Base-by-base conservation (phyloP, 2,113 vertebrate species). In the Pelusios castaneus region DNA sequence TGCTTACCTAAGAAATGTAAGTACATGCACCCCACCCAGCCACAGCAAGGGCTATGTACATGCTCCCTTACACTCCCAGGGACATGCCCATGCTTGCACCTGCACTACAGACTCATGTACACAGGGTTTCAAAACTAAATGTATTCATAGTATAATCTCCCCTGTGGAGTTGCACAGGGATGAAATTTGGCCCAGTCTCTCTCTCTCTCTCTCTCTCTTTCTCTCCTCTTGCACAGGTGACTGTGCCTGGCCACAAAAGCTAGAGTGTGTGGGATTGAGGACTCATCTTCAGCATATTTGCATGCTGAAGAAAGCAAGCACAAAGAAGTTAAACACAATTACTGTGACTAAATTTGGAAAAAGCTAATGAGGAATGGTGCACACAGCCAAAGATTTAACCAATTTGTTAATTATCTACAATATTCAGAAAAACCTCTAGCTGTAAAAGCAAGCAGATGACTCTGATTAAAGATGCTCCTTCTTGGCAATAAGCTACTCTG, bases 371-470 rank as follows among this genome's bases (percentile, higher is more conserved):
- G 84, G 77, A 85, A 84, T 63, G 82, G 63, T 83, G 45, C 31
- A 47, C 21, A 75, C 43, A 38, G 34, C 49, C 21, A 29, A 80
- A 10, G 41, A 51, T 21, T 58, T 85, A 78, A 76, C 56, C 82
- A 91, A 90, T 79, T 89, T 43, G 52, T 73, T 86, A 94, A 43
- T 77, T 77, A 89, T 75, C 77, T 86, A 21, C 58, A 90, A 81
- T 84, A 73, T 75, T 84, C 47, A 85, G 88, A 56, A 31, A 94
- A 86, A 22, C 29, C 47, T 52, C 22, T 14, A 25, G 16, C n/a
- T 81, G 8, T 49, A 38, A 49, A 80, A 24, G 25, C 6, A 5
- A 54, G 12, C 9, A 41, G 24, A 60, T 43, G 6, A 6, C 34
- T 11, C 49, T 83, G 58, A 52, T 45, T 76, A 79, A 73, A 38